phyloP scores from a whole-genome alignment of 2,113 vertebrate species.

The Osmerus mordax region DNA sequence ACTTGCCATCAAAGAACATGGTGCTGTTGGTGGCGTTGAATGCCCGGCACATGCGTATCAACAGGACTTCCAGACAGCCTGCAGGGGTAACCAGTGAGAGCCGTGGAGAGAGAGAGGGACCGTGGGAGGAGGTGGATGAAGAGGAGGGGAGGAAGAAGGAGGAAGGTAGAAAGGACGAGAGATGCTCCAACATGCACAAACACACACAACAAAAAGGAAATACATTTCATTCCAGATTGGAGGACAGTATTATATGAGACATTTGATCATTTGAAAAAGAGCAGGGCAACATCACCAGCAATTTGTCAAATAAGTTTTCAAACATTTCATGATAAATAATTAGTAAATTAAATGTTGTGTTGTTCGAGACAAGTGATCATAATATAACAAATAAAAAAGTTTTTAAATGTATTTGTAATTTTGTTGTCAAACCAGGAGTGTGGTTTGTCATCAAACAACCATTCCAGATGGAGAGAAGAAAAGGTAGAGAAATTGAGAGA shows the following conservation, averaged over 20 bases:
- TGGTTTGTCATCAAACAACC: slow-evolving; percentile 21
- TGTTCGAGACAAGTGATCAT: background rate
- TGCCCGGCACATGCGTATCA: slow-evolving; percentile 85
- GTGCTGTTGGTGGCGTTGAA: slow-evolving; percentile 85
- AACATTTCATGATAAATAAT: slow-evolving; percentile 34
- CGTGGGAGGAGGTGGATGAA: slow-evolving; percentile 20
- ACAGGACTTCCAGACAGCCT: slow-evolving; percentile 88
- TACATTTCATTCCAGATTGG: slow-evolving; percentile 55
- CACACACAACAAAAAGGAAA: slow-evolving; percentile 47
- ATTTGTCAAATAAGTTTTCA: slow-evolving; percentile 36
- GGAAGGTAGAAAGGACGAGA: slow-evolving; percentile 20
- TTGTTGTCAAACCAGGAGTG: slow-evolving; percentile 18
- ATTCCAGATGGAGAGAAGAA: slow-evolving; percentile 9
- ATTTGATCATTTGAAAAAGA: slow-evolving; percentile 48
- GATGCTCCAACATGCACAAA: slow-evolving; percentile 61
- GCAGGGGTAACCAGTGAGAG: slow-evolving; percentile 52
- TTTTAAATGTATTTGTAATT: background rate
- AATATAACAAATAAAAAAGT: too few relatives aligned
- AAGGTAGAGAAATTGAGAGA: slow-evolving; percentile 52
- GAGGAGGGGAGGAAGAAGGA: background rate
- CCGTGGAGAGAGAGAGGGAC: slow-evolving; percentile 32
- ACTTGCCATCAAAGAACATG: slow-evolving; percentile 87
- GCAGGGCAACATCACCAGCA: slow-evolving; percentile 21
- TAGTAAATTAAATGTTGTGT: slow-evolving; percentile 19
- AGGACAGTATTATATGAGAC: slow-evolving; percentile 34